A percentile compares a stretch with the other conserved stretches of the same genome.
Conservation (phyloP, 53 echinoderm and acorn worm genomes). For the Holothuria scabra region DNA sequence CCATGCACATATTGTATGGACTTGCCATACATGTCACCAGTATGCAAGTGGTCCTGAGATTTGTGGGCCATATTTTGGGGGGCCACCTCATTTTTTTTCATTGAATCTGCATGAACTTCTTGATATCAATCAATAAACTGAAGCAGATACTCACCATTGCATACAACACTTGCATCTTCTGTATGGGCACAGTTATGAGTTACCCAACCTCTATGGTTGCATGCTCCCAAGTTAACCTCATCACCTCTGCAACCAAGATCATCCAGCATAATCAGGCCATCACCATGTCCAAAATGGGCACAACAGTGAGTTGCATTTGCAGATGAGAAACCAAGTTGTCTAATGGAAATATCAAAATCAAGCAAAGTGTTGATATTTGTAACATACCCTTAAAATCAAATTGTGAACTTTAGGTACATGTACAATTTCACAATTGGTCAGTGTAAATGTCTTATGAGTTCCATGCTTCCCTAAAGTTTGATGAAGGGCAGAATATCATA, state of each 20-base stretch:
- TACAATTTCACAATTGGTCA: too few relatives aligned
- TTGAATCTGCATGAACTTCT: too few relatives aligned
- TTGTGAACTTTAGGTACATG: too few relatives aligned
- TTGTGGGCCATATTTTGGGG: too few relatives aligned
- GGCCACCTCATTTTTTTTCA: too few relatives aligned
- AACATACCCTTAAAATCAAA: not conserved
- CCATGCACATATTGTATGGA: too few relatives aligned
- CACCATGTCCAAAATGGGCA: slow-evolving; percentile 63
- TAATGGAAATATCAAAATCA: not conserved
- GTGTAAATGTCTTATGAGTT: too few relatives aligned
- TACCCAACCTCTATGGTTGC: slow-evolving; percentile 77
- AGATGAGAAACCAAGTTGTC: slow-evolving; percentile 85
- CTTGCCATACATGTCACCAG: too few relatives aligned
- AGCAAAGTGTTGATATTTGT: not conserved
- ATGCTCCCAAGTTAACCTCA: slow-evolving; percentile 60
- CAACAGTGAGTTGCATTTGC: slow-evolving; percentile 70
- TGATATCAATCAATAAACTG: too few relatives aligned
- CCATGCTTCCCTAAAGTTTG: too few relatives aligned
- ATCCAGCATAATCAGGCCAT: slow-evolving; percentile 70
- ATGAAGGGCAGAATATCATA: too few relatives aligned
- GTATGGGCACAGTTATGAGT: slow-evolving; percentile 94
- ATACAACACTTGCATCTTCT: slow-evolving; percentile 85
- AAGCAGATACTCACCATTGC: slow-evolving; percentile 62
- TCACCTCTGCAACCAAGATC: slow-evolving; percentile 72
- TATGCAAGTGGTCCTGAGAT: too few relatives aligned